Conservation (phyloP, 2,888 invertebrate species). For the Cerceris ruficornis region DNA sequence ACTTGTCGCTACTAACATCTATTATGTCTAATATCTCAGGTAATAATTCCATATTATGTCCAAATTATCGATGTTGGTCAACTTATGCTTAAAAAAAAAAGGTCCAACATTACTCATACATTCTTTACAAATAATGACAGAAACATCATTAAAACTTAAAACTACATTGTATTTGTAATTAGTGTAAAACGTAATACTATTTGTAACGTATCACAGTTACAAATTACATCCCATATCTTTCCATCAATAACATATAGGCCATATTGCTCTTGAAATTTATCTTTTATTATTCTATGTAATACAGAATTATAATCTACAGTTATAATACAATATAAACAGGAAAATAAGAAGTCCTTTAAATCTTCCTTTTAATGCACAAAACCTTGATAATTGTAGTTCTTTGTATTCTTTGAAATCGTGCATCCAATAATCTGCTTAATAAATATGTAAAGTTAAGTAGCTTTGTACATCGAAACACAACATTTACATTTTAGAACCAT, state of each 20-base stretch:
- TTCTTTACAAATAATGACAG: background rate
- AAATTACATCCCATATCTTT: too few species aligned
- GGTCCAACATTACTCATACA: background rate
- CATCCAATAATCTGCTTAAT: too few species aligned
- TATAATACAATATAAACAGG: background rate
- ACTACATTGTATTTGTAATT: background rate
- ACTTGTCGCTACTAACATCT: constrained; percentile 57
- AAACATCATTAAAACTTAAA: background rate
- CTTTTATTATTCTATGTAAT: background rate
- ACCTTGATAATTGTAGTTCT: background rate
- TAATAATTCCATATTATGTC: constrained; percentile 56
- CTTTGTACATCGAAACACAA: too few species aligned
- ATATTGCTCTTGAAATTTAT: background rate
- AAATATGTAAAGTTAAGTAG: too few species aligned
- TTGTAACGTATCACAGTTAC: too few species aligned
- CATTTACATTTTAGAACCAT: too few species aligned
- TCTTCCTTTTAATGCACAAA: background rate
- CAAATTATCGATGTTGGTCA: constrained; percentile 7
- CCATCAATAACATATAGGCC: too few species aligned
- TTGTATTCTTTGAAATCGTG: too few species aligned
- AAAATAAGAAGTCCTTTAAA: background rate
- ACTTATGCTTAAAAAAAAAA: constrained; percentile 19
- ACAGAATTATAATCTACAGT: background rate
- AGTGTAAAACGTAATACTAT: too few species aligned
- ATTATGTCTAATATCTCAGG: constrained; percentile 55